Percentiles rank a stretch among this genome's conserved stretches.
These are phyloP conservation scores for Pipistrellus nathusii DNA, from an alignment of 2,797 vertebrate species.

Conservation along the genomic window DNA sequence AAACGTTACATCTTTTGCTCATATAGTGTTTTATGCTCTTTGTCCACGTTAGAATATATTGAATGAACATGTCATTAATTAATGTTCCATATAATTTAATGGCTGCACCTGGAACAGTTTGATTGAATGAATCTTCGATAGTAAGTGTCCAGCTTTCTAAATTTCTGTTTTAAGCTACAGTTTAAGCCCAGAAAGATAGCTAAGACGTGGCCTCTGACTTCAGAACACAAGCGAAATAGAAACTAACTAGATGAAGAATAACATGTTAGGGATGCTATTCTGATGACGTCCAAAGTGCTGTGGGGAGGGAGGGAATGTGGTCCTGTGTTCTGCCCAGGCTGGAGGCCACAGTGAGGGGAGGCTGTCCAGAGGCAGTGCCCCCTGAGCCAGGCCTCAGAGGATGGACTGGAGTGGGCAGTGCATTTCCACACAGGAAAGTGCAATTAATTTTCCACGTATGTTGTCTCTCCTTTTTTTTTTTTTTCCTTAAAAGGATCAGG, in stretches of 20 bases:
- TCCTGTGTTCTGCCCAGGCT: neutral
- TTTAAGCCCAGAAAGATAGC: neutral
- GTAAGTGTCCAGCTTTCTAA: neutral
- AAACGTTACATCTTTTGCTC: slow-evolving; percentile 16
- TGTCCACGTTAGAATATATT: slow-evolving; percentile 28
- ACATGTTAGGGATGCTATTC: neutral
- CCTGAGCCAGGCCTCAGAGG: neutral
- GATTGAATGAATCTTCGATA: neutral
- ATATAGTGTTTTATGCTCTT: neutral
- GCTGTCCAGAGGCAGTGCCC: neutral
- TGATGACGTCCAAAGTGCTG: neutral
- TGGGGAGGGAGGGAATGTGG: neutral
- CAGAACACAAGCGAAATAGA: neutral
- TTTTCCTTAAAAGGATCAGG: slow-evolving; percentile 82
- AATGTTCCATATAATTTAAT: slow-evolving; percentile 3
- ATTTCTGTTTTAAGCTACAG: neutral
- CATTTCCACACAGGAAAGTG: neutral
- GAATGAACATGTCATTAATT: slow-evolving; percentile 34
- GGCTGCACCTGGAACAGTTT: neutral
- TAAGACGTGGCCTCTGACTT: neutral
- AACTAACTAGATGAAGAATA: neutral
- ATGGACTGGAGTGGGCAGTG: neutral
- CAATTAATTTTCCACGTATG: neutral
- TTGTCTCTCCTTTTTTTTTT: neutral
- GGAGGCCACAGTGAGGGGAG: neutral